Conservation (phyloP, 1,140 invertebrate species). For the Onthophagus taurus region DNA sequence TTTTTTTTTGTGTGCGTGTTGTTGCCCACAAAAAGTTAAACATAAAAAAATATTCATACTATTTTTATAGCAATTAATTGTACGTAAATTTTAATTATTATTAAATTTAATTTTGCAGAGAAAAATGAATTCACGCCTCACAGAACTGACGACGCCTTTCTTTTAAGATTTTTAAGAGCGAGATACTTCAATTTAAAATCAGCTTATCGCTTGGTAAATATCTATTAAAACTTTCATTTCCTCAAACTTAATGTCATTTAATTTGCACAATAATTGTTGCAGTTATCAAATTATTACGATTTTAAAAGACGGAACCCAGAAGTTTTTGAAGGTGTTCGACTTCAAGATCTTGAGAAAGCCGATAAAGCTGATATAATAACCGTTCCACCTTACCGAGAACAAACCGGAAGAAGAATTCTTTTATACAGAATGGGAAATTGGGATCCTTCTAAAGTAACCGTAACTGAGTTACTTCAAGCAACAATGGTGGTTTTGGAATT, state of each 20-base stretch:
- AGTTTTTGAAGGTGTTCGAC: slow-evolving; percentile 55
- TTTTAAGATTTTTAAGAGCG: slow-evolving; percentile 73
- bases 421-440: slow-evolving; percentile 63
- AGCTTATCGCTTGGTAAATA: slow-evolving; percentile 67
- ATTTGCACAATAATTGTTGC: not conserved
- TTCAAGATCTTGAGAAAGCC: slow-evolving; percentile 52
- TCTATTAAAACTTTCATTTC: slow-evolving; percentile 1
- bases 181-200: slow-evolving; percentile 69
- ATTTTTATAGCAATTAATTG: not conserved
- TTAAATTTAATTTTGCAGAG: slow-evolving; percentile 41
- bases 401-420: slow-evolving; percentile 55
- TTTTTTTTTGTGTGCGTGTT: too few relatives aligned
- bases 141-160: slow-evolving; percentile 71
- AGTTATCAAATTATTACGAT: slow-evolving; percentile 66
- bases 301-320: slow-evolving; percentile 65
- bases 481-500: slow-evolving; percentile 61
- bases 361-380: slow-evolving; percentile 59
- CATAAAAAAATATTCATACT: slow-evolving; percentile 3
- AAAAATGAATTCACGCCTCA: slow-evolving; percentile 62
- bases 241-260: not conserved
- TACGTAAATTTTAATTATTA: not conserved
- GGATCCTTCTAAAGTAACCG: slow-evolving; percentile 54
- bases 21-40: not conserved
- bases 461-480: slow-evolving; percentile 64
- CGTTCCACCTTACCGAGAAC: slow-evolving; percentile 64